Base-by-base conservation (phyloP, 2,113 vertebrate species). In the Brienomyrus brachyistius region DNA sequence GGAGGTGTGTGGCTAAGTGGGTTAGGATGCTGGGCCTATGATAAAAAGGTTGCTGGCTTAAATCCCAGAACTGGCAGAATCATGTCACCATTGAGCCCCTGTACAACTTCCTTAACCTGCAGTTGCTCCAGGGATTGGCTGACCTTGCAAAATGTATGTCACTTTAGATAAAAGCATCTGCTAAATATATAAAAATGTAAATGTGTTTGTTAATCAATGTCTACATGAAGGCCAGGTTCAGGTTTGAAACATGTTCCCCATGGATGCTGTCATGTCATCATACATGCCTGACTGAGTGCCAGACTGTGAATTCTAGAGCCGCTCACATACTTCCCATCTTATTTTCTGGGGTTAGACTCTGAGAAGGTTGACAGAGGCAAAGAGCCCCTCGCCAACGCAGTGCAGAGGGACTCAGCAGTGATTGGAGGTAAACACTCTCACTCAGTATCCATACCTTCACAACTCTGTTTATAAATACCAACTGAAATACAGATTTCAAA, bases 321-420 rank as follows among this genome's bases (percentile, higher is more conserved):
- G n/a, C 27, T 70, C 62, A 70, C n/a, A 13, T 3, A 19, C 23
- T 48, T 47, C 45, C 17, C 0, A 0, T 84, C 82, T 48, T 47
- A 9, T 40, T 84, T 43, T 93, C 48, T 92, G 84, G 90, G 19
- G 92, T 88, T 94, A 98, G 98, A 97, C 89, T 97, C 97, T 88
- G 96, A 95, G 87, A 97, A 98, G 90, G 94, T 94, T 9, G 96
- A 97, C 40, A 96, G 97, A 95, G 98, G 97, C 77, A 95, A 95
- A 88, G 97, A 97, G 80, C 97, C 96, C 89, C 95, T 94, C 47
- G 96, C 94, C 90, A 96, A 96, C 59, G 94, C 95, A 52, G 94
- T 96, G 91, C 96, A 96, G 93, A 98, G 96, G 7, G 98, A 98
- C 92, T 96, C 98, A 19, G 98, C 97, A 50, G 92, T 96, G 70